Evolutionary conservation across 2,888 invertebrate species (phyloP).

Genomic region (Epirrita christyi): DNA sequence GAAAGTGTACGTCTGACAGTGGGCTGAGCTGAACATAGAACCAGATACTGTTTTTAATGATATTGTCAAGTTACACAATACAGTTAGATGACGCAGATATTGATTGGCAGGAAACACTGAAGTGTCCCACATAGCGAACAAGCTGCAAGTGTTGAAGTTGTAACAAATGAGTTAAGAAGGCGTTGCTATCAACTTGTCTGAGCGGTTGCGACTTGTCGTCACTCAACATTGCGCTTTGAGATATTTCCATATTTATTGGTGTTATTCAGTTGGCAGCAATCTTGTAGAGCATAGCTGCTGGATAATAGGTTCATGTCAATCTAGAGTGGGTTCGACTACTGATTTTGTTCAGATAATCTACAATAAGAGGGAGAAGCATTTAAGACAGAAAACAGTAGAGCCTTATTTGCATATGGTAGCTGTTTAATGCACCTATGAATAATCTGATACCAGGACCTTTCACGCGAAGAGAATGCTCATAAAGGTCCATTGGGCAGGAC

Average conservation of each 20-base stretch:
- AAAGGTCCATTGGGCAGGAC: constrained; percentile 31
- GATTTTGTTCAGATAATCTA: constrained; percentile 9
- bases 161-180: constrained; percentile 42
- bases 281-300: constrained; percentile 20
- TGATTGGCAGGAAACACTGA: constrained; percentile 49
- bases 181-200: constrained; percentile 39
- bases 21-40: constrained; percentile 44
- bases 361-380: background rate
- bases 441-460: constrained; percentile 21
- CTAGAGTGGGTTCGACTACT: constrained; percentile 5
- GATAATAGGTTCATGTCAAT: constrained; percentile 24
- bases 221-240: constrained; percentile 37
- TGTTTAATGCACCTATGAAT: background rate
- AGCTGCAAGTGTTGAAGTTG: constrained; percentile 40
- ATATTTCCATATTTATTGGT: constrained; percentile 35
- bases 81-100: constrained; percentile 46
- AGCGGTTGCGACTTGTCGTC: constrained; percentile 37
- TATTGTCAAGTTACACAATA: constrained; percentile 52
- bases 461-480: constrained; percentile 28
- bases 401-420: background rate
- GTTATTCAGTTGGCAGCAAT: constrained; percentile 29
- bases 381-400: background rate
- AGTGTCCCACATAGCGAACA: constrained; percentile 41
- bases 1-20: constrained; percentile 77
- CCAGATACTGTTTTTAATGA: constrained; percentile 47